Evolutionary conservation across 2,888 invertebrate species (phyloP).

Genomic region (Dryobotodes eremita): DNA sequence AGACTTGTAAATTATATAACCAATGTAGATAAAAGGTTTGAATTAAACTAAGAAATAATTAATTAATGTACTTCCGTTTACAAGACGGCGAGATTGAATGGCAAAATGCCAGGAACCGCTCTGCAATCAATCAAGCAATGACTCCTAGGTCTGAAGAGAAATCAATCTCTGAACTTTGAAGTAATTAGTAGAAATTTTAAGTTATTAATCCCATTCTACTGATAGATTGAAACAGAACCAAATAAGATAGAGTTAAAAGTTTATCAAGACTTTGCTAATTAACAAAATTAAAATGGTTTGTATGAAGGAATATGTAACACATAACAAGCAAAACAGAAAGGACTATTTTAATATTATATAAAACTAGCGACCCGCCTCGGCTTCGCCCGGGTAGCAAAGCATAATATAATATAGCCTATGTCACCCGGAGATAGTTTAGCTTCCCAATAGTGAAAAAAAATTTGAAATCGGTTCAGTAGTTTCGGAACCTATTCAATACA

Average conservation of each 20-base stretch:
- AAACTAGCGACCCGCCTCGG: no score
- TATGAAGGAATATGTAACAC: background rate
- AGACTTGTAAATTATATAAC: background rate
- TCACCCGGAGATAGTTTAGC: no score
- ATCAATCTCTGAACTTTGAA: slow-evolving; percentile 7
- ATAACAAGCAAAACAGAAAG: background rate
- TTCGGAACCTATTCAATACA: no score
- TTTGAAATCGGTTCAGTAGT: no score
- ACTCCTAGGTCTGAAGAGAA: background rate
- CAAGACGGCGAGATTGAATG: background rate
- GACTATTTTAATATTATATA: no score
- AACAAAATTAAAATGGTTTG: background rate
- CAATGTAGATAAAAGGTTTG: background rate
- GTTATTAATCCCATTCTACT: background rate
- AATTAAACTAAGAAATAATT: background rate
- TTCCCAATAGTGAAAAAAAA: no score
- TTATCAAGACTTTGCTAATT: background rate
- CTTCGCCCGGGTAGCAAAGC: no score
- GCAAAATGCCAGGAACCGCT: slow-evolving; percentile 11
- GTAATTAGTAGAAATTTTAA: background rate
- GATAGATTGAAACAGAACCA: background rate
- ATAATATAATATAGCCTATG: no score
- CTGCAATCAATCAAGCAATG: slow-evolving; percentile 9
- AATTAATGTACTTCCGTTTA: background rate
- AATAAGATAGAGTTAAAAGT: no score